A percentile compares a stretch with the other conserved stretches of the same genome.
phyloP scores from a whole-genome alignment of 1,140 invertebrate genomes.

The Palaemon carinicauda region DNA sequence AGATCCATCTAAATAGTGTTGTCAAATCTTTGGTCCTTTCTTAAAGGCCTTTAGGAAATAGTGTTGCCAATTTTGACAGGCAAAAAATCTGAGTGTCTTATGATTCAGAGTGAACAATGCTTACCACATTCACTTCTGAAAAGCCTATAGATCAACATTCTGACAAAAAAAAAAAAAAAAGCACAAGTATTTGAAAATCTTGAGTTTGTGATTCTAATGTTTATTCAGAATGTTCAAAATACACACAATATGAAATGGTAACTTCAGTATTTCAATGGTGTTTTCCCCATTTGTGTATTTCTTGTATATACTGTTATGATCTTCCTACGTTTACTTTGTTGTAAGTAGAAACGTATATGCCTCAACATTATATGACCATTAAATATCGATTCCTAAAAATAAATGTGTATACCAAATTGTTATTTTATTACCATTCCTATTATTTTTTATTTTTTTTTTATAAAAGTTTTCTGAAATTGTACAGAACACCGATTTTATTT shows the following conservation, averaged over 20 bases:
- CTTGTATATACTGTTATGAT: conserved; percentile 54
- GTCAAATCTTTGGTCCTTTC: conserved; percentile 32
- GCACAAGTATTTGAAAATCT: conserved; percentile 43
- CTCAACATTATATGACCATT: conserved; percentile 46
- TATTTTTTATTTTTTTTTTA: too few relatives aligned
- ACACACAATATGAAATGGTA: conserved; percentile 1
- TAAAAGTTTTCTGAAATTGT: too few relatives aligned
- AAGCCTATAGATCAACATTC: not conserved
- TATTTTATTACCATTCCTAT: too few relatives aligned
- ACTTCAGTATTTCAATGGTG: conserved; percentile 49
- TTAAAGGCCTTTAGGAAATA: conserved; percentile 5
- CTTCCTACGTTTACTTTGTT: conserved; percentile 53
- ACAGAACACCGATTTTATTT: too few relatives aligned
- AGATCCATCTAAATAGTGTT: conserved; percentile 10
- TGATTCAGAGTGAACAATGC: conserved; percentile 5
- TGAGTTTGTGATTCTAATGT: conserved; percentile 20
- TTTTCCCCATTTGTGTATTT: conserved; percentile 28
- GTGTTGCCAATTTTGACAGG: not conserved
- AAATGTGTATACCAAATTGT: conserved; percentile 43
- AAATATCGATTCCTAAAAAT: conserved; percentile 53
- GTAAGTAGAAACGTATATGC: conserved; percentile 54
- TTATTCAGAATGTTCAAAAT: conserved; percentile 21
- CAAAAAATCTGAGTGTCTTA: conserved; percentile 31
- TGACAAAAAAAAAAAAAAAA: too few relatives aligned
- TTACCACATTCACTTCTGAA: not conserved